Evolutionary conservation across 2,888 invertebrate species (phyloP), one percentile per base, ranked within the genome.

Genomic region (Idaea straminata): DNA sequence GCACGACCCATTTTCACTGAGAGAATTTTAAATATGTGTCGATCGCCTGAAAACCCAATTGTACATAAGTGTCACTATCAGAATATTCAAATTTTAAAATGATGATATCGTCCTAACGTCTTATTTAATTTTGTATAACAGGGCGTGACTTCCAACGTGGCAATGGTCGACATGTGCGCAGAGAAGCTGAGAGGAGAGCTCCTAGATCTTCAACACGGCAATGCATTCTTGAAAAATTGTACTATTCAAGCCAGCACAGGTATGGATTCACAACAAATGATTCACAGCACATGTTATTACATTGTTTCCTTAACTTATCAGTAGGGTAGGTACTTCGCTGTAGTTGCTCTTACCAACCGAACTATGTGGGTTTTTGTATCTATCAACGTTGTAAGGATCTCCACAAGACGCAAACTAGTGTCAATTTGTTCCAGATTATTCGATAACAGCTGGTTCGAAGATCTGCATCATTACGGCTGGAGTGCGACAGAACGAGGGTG

Each of bases 381-480:
- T 25, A 25, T 25, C 25, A 1, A 25, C 25, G 25, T 25, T 25
- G 25, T 2, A 25, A 1, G 25, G 25, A 2, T 25, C 25, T 25
- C 25, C 25, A 25, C 25, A 25, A 25, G 25, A 25, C 25, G 25
- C 25, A 25, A 47, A 7, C 47, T 47, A 47, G 13, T 47, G 10
- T 13, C 3, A 10, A 47, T 47, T 10, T 13, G 47, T 47, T 47
- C 7, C 79, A 93, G 97, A 98, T 86, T 98, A 96, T 80, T 86
- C 95, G 0, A 93, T 95, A 5, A 95, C 97, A 13, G 96, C 96
- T 63, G 96, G 96, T 63, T 98, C 98, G 0, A 95, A 95, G 75
- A 89, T 99, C 59, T 97, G 97, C 86, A 95, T 99, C 68, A 95
- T 99, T 64, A 98, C 98, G 0, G 98, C 98, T 5, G 98, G 98